These are phyloP conservation scores for Cecidostiba fungosa DNA, from an alignment of 2,888 invertebrate species.

Conservation along the genomic window DNA sequence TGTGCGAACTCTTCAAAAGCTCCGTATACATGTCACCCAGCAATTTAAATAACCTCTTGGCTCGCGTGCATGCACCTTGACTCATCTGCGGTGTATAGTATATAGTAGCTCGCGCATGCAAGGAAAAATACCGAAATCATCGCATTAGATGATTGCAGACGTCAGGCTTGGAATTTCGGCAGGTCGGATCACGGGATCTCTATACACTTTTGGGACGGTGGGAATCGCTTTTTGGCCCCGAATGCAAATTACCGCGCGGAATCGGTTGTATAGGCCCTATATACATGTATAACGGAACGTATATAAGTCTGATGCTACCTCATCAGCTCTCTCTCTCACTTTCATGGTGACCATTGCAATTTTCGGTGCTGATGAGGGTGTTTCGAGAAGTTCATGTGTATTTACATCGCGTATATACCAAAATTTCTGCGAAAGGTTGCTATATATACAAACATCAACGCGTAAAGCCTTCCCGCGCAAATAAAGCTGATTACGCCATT, in stretches of 20 bases:
- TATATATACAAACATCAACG: not conserved
- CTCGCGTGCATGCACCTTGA: not conserved
- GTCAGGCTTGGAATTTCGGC: constrained; percentile 13
- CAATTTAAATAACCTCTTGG: too few relatives aligned
- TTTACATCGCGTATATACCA: not conserved
- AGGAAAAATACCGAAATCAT: constrained; percentile 37
- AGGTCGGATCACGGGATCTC: constrained; percentile 43
- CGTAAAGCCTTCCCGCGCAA: constrained; percentile 1
- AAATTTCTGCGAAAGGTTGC: not conserved
- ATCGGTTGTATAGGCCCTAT: not conserved
- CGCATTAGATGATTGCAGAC: constrained; percentile 59
- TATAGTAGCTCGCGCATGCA: not conserved
- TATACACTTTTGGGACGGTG: constrained; percentile 69
- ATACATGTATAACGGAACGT: constrained; percentile 18
- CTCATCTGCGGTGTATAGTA: not conserved
- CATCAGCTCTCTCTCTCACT: constrained; percentile 20
- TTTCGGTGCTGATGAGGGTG: not conserved
- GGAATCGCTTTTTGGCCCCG: constrained; percentile 69
- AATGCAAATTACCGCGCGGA: constrained; percentile 70
- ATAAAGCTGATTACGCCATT: constrained; percentile 51
- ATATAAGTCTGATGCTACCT: constrained; percentile 53
- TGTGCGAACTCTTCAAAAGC: too few relatives aligned
- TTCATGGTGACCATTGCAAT: constrained; percentile 39
- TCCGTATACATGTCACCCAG: too few relatives aligned
- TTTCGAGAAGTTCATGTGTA: not conserved